Evolutionary conservation across 1,140 invertebrate species (phyloP), one percentile per base, ranked within the genome.

Genomic region (Neodiprion lecontei): DNA sequence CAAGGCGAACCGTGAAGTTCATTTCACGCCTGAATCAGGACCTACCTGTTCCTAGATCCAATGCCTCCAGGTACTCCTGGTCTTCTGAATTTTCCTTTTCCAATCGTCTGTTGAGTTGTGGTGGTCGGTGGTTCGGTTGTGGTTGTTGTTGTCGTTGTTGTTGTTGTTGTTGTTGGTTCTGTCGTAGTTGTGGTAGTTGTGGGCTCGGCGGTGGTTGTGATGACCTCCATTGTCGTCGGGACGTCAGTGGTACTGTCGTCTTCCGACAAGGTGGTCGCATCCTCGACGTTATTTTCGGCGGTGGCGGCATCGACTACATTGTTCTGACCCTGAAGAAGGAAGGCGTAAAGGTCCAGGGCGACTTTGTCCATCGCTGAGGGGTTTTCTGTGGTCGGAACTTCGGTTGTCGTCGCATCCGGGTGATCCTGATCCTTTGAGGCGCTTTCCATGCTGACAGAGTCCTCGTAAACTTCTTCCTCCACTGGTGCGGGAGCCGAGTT

Each of bases 261-360:
- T 67, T 90, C 88, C 3, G 82, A 82, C 9, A 82, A 40, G 0
- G 90, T 88, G 28, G 86, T 83, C 67, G 84, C 82, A 21, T 86
- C 86, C 0, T 79, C 81, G 1, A 81, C 82, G 49, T 81, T 79
- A 11, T 83, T 79, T 40, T 77, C 70, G 53, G 87, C 84, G 48
- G 78, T 82, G 5, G 79, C 85, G 7, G 80, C 75, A 17, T 88
- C 87, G 53, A 93, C 92, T 40, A 94, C 85, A 79, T 94, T 94
- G 78, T 91, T 94, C 66, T 93, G 93, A n/a, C 93, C 93, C 79
- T 91, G 90, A 65, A 89, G 88, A 12, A 94, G 87, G 78, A 94
- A 93, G 0, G 94, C 94, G 77, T 95, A 96, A 17, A 96, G 85
- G 80, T 96, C 94, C 14, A 95, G 87, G 12, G 94, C 94, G 0